Percentiles rank a stretch among this genome's conserved stretches.
Conservation (phyloP, 2,888 invertebrate species). For the Idaea aversata region DNA sequence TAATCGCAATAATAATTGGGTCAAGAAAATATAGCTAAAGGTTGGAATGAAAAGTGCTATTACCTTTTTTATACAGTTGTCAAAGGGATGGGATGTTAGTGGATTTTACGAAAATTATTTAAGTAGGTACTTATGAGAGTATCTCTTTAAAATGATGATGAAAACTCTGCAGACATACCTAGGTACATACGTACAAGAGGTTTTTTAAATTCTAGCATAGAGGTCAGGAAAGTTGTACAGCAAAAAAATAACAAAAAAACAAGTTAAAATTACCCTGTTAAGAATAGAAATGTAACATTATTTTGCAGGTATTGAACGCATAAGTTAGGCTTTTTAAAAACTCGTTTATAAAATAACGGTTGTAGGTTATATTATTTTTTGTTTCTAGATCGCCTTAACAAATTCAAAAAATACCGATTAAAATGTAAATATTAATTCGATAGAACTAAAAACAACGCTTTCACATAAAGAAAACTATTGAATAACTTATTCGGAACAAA, state of each 20-base stretch:
- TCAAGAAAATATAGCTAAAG: too few relatives aligned
- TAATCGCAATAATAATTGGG: too few relatives aligned
- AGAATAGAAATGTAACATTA: not conserved
- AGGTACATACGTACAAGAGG: too few relatives aligned
- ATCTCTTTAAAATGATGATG: too few relatives aligned
- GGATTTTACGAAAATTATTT: too few relatives aligned
- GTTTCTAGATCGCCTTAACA: not conserved
- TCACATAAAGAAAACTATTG: not conserved
- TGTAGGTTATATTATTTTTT: not conserved
- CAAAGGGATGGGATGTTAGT: too few relatives aligned
- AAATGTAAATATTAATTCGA: not conserved
- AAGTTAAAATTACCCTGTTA: not conserved
- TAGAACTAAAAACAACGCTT: not conserved
- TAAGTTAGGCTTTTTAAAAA: not conserved
- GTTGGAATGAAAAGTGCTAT: too few relatives aligned
- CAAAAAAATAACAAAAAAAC: not conserved
- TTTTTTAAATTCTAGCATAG: too few relatives aligned
- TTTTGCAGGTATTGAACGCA: not conserved
- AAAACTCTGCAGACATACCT: too few relatives aligned
- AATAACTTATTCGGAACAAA: slow-evolving; percentile 12
- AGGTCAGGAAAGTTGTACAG: too few relatives aligned
- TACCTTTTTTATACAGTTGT: too few relatives aligned
- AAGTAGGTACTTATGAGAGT: too few relatives aligned
- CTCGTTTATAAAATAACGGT: not conserved
- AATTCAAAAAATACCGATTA: not conserved